Evolutionary conservation across 92 coral and sea anemone species (phyloP), one percentile per base, ranked within the genome.

Genomic region (Epizoanthus fatuus): DNA sequence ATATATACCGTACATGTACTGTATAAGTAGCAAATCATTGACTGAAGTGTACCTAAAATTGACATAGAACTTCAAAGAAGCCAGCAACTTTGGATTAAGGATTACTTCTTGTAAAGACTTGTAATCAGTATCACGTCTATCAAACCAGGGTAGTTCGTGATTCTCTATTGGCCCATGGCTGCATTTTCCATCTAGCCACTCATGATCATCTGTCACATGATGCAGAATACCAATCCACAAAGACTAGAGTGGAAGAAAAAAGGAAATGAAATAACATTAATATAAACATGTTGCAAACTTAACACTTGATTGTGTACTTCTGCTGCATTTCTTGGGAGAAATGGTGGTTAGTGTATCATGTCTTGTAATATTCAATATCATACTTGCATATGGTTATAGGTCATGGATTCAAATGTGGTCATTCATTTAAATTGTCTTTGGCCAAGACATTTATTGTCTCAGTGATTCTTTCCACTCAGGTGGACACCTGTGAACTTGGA

Each of bases 111-210:
- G 38, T 29, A 29, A 29, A 29, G 35, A 29, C 35, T 29, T 29
- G 35, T 29, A 29, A 29, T 29, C 35, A 29, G 35, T 29, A 29
- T 29, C 35, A 29, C 35, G 35, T 29, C 35, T 29, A 29, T 29
- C 35, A 29, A 29, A 29, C 35, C 35, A 29, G 0, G 35, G 35
- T 29, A 29, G 35, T 29, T 29, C 35, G 2, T 29, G 35, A 29
- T 29, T 29, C 35, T 29, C 75, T 40, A 42, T 57, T 44, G 38
- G 0, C 3, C 47, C 75, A 5, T 70, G 75, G 35, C 47, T 55
- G 22, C 74, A 68, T 37, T 68, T 68, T 20, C 74, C 74, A 68
- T 68, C 74, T 11, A 39, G 20, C 74, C 74, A 68, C 52, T 68
- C 74, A 15, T 68, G 74, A 6, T 68, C 51, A 13, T 44, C 19